Evolutionary conservation across 23 tunicate species (phyloP).

Genomic region (Phallusia fumigata): DNA sequence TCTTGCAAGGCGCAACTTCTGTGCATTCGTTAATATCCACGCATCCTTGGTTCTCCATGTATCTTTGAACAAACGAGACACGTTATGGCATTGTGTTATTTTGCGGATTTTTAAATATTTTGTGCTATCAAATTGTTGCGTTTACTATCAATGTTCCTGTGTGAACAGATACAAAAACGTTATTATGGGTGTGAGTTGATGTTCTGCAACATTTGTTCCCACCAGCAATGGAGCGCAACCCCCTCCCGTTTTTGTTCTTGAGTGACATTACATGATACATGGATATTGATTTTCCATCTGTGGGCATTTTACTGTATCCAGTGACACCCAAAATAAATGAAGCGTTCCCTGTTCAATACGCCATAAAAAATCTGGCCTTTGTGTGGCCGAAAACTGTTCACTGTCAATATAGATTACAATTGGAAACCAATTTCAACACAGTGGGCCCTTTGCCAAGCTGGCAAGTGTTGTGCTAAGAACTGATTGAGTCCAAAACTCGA

Average conservation of each 20-base stretch:
- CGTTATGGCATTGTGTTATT: too few species aligned
- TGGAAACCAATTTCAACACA: not conserved
- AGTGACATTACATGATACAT: not conserved
- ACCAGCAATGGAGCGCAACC: too few species aligned
- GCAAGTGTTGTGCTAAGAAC: not conserved
- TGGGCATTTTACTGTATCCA: not conserved
- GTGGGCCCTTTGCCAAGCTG: too few species aligned
- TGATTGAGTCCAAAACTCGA: not conserved
- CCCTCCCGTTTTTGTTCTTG: too few species aligned
- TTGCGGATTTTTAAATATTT: too few species aligned
- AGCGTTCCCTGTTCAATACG: constrained; percentile 5
- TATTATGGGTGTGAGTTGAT: too few species aligned
- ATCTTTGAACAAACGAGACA: constrained; percentile 26
- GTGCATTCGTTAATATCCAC: constrained; percentile 79
- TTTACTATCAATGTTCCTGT: too few species aligned
- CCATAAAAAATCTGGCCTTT: constrained; percentile 9
- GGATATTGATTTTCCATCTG: constrained; percentile 7
- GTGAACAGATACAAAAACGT: too few species aligned
- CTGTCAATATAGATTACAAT: not conserved
- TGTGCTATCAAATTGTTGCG: too few species aligned
- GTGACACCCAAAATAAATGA: constrained; percentile 11
- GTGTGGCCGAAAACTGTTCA: not conserved
- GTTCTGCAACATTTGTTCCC: too few species aligned
- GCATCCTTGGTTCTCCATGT: constrained; percentile 52
- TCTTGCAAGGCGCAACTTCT: constrained; percentile 67